These are phyloP conservation scores for Drosophila novamexicana DNA, from an alignment of 1,140 invertebrate genomes.

Conservation along the genomic window DNA sequence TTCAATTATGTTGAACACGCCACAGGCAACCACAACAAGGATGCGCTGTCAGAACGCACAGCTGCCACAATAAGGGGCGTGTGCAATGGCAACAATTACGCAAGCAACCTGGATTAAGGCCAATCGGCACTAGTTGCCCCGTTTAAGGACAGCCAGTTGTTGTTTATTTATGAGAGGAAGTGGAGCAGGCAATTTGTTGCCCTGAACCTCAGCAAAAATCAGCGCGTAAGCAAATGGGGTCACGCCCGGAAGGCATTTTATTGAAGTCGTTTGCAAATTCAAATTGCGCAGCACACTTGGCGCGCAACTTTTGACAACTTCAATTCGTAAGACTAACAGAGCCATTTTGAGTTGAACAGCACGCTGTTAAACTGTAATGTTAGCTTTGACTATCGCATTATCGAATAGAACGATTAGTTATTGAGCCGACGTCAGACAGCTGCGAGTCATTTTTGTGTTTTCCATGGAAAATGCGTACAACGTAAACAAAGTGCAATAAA, in stretches of 20 bases:
- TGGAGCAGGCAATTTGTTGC: slow-evolving; percentile 15
- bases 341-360: slow-evolving; percentile 16
- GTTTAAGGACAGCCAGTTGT: slow-evolving; percentile 46
- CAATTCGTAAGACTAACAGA: not conserved
- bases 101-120: slow-evolving; percentile 30
- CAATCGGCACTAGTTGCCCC: slow-evolving; percentile 7
- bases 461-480: slow-evolving; percentile 23
- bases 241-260: slow-evolving; percentile 19
- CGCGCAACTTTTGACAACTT: not conserved
- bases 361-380: not conserved
- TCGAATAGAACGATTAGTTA: slow-evolving; percentile 38
- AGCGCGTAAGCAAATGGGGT: slow-evolving; percentile 45
- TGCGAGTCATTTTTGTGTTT: slow-evolving; percentile 25
- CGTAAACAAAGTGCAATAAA: slow-evolving; percentile 31
- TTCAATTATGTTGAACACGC: slow-evolving; percentile 62
- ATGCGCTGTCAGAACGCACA: slow-evolving; percentile 29
- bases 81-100: slow-evolving; percentile 39
- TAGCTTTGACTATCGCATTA: not conserved
- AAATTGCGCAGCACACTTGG: slow-evolving; percentile 12
- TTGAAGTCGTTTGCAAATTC: slow-evolving; percentile 5
- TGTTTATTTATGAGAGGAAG: slow-evolving; percentile 53
- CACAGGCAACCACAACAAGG: slow-evolving; percentile 39
- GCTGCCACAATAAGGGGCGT: slow-evolving; percentile 42
- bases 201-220: slow-evolving; percentile 19
- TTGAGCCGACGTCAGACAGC: slow-evolving; percentile 30